Evolutionary conservation across 2,113 vertebrate species (phyloP).

Genomic region (Noturus placidus): DNA sequence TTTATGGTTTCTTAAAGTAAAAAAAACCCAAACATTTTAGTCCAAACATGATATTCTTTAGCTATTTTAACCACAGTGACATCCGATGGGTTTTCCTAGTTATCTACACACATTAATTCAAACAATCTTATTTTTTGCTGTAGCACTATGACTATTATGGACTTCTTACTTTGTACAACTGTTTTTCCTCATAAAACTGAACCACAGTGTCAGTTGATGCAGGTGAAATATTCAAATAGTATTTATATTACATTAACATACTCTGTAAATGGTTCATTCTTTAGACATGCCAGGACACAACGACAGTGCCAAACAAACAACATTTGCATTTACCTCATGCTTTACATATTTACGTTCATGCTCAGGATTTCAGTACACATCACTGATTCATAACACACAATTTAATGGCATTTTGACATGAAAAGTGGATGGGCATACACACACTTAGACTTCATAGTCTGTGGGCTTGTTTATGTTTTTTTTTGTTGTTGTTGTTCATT

Average conservation of each 20-base stretch:
- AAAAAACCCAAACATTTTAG: background rate
- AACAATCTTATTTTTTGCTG: background rate
- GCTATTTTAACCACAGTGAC: background rate
- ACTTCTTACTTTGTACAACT: background rate
- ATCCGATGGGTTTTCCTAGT: background rate
- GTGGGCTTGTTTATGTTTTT: background rate
- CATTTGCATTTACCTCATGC: slow-evolving; percentile 34
- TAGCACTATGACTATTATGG: background rate
- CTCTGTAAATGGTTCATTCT: background rate
- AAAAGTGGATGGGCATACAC: background rate
- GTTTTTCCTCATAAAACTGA: slow-evolving; percentile 7
- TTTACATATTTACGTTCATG: background rate
- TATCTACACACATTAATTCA: background rate
- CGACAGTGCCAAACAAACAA: background rate
- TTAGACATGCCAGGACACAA: background rate
- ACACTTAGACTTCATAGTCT: background rate
- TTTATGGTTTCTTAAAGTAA: background rate
- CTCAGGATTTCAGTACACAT: background rate
- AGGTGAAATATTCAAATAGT: background rate
- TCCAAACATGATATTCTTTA: background rate
- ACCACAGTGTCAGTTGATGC: background rate
- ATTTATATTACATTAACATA: background rate
- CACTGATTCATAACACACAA: background rate
- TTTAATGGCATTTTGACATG: background rate
- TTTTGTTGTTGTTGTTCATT: no score